phyloP scores from a whole-genome alignment of 1,140 invertebrate species.

The Luehdorfia chinensis region DNA sequence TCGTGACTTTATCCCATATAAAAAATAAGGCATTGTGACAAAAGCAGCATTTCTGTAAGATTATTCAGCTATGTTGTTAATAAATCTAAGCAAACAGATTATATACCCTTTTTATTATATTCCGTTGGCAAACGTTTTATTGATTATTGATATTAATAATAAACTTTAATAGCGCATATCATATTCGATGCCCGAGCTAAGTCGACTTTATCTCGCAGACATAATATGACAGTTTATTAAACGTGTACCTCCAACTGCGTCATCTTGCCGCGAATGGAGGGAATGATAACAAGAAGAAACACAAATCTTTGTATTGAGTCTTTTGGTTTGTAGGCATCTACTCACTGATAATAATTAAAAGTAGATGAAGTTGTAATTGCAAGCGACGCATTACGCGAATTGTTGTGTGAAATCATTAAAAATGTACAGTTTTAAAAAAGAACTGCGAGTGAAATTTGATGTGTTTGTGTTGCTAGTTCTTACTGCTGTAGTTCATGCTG shows the following conservation, averaged over 20 bases:
- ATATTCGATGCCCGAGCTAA: not conserved
- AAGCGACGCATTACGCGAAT: not conserved
- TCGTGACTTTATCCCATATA: too few species aligned
- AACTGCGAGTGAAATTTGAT: not conserved
- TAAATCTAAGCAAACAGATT: too few species aligned
- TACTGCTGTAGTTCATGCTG: not conserved
- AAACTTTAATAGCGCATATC: not conserved
- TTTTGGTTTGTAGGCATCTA: constrained; percentile 11
- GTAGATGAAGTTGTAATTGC: not conserved
- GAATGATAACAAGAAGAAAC: constrained; percentile 7
- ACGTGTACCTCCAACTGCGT: constrained; percentile 9
- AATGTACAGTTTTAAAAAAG: constrained; percentile 7
- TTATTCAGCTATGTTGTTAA: too few species aligned
- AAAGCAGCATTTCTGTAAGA: too few species aligned
- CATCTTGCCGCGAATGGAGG: constrained; percentile 7
- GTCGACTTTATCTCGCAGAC: constrained; percentile 5
- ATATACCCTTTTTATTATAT: too few species aligned
- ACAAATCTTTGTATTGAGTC: constrained; percentile 12
- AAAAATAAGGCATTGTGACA: too few species aligned
- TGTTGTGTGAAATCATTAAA: constrained; percentile 1
- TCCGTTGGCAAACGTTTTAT: too few species aligned
- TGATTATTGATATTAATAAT: too few species aligned
- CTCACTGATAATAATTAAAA: constrained; percentile 7
- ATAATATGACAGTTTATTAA: constrained; percentile 1
- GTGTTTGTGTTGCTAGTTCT: not conserved